Conservation (phyloP, 2,113 vertebrate species). For the Osmerus mordax region DNA sequence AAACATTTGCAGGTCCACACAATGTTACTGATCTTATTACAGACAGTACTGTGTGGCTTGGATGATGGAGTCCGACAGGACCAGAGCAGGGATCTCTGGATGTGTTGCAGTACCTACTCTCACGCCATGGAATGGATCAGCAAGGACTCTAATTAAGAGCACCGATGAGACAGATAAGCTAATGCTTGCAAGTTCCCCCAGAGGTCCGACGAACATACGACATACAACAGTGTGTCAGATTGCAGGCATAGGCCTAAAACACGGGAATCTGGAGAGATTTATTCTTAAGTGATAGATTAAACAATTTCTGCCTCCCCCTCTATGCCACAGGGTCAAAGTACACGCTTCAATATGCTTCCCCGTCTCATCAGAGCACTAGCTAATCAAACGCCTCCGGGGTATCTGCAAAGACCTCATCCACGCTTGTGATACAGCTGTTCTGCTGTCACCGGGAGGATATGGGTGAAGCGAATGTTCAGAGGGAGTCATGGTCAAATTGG, state of each 20-base stretch:
- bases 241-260: slow-evolving; percentile 39
- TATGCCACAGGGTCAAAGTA: slow-evolving; percentile 8
- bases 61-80: neutral
- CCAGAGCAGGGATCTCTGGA: neutral
- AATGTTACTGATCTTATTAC: too few species aligned
- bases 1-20: too few species aligned
- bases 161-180: slow-evolving; percentile 39
- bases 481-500: neutral
- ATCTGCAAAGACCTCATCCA: neutral
- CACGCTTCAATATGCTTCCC: slow-evolving; percentile 3
- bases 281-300: slow-evolving; percentile 20
- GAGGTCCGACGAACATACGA: slow-evolving; percentile 34
- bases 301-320: neutral
- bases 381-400: slow-evolving; percentile 1
- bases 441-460: neutral
- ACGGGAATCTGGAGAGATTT: slow-evolving; percentile 27
- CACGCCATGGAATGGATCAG: slow-evolving; percentile 40
- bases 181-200: slow-evolving; percentile 14
- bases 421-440: neutral
- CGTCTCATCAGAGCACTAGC: slow-evolving; percentile 2
- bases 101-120: slow-evolving; percentile 22
- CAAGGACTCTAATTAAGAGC: slow-evolving; percentile 50
- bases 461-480: neutral
- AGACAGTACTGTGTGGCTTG: neutral
- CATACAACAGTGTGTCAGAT: slow-evolving; percentile 26